phyloP scores from a whole-genome alignment of 2,888 invertebrate genomes.

The Melinaea menophilus region DNA sequence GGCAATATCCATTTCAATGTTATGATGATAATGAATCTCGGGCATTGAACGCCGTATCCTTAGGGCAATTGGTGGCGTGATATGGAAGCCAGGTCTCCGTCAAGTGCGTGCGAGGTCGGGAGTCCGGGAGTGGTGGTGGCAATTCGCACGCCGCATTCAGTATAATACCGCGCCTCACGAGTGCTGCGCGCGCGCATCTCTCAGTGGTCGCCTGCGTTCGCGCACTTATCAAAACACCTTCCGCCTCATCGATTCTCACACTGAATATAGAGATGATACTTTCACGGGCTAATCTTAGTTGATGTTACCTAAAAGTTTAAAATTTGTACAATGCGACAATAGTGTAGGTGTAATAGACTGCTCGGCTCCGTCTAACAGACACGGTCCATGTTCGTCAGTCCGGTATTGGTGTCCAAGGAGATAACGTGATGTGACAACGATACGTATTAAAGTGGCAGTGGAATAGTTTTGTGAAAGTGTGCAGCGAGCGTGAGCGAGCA shows the following conservation, averaged over 20 bases:
- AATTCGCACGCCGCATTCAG: slow-evolving; percentile 59
- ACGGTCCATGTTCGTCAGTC: slow-evolving; percentile 43
- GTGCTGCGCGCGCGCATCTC: slow-evolving; percentile 67
- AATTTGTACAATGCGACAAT: slow-evolving; percentile 45
- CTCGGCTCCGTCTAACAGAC: slow-evolving; percentile 55
- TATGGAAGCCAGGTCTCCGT: slow-evolving; percentile 61
- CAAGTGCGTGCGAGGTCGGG: slow-evolving; percentile 67
- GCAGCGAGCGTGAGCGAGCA: slow-evolving; percentile 66
- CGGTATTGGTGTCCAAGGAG: slow-evolving; percentile 58
- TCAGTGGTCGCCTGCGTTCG: slow-evolving; percentile 42
- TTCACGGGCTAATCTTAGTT: slow-evolving; percentile 46
- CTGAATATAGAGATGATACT: slow-evolving; percentile 54
- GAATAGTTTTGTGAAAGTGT: slow-evolving; percentile 77
- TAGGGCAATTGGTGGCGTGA: slow-evolving; percentile 67
- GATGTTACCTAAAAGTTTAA: slow-evolving; percentile 46
- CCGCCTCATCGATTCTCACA: slow-evolving; percentile 44
- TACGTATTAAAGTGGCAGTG: slow-evolving; percentile 67
- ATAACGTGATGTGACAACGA: slow-evolving; percentile 76
- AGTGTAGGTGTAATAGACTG: slow-evolving; percentile 53
- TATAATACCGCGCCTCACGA: slow-evolving; percentile 68
- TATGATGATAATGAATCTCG: slow-evolving; percentile 55
- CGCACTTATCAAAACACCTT: slow-evolving; percentile 62
- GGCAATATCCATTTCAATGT: slow-evolving; percentile 40
- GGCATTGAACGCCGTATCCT: slow-evolving; percentile 59
- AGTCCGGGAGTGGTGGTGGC: slow-evolving; percentile 59